These are phyloP conservation scores for Neuroterus valhalla DNA, from an alignment of 1,140 invertebrate species.

Conservation along the genomic window DNA sequence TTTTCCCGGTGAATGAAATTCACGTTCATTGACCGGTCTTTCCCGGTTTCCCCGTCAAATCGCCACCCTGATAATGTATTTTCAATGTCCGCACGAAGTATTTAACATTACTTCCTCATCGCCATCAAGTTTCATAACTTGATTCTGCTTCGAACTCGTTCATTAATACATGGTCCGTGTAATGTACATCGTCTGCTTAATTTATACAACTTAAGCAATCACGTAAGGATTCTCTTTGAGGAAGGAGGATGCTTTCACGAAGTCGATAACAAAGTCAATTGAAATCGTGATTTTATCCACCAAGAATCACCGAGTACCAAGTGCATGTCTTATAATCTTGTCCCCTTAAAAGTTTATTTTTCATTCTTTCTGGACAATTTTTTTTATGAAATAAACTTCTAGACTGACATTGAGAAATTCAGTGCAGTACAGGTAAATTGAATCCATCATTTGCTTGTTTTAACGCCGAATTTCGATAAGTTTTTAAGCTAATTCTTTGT, in stretches of 20 bases:
- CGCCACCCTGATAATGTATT: no score
- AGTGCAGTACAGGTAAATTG: no score
- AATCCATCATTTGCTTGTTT: no score
- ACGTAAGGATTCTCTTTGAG: not conserved
- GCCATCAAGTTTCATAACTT: constrained; percentile 54
- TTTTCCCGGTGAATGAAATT: no score
- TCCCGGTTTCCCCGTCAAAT: no score
- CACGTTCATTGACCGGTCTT: no score
- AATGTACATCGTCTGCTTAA: constrained; percentile 35
- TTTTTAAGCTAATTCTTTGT: no score
- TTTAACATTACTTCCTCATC: constrained; percentile 49
- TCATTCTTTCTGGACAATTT: not conserved
- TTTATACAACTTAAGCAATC: constrained; percentile 12
- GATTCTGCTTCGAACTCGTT: constrained; percentile 54
- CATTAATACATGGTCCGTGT: not conserved
- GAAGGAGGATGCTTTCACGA: not conserved
- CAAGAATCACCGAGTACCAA: not conserved
- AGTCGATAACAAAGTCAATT: constrained; percentile 2
- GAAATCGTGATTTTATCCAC: not conserved
- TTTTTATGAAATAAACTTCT: not conserved
- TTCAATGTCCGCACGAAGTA: constrained; percentile 33
- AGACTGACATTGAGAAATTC: no score
- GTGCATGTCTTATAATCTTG: not conserved
- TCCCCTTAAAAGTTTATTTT: no score
- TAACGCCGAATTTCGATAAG: no score